Percentiles rank a stretch among this genome's conserved stretches.
phyloP scores from a whole-genome alignment of 2,797 vertebrate genomes.

The Sebastes variabilis region DNA sequence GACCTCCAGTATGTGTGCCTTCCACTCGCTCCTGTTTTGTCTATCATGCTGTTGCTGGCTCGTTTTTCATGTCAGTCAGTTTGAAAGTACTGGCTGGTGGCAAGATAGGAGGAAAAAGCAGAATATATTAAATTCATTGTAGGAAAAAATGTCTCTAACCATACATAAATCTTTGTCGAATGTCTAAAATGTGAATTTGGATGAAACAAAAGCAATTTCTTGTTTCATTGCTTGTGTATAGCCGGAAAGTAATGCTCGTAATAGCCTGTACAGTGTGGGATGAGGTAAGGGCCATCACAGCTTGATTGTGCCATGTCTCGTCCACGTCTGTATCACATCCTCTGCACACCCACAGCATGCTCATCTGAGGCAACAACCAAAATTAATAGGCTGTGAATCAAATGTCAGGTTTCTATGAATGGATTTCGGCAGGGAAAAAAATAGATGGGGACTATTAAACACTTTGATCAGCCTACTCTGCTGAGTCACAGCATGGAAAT shows the following conservation, averaged over 20 bases:
- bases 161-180: not conserved
- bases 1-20: not conserved
- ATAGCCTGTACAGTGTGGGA: not conserved
- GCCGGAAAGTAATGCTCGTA: not conserved
- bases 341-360: not conserved
- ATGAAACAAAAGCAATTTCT: not conserved
- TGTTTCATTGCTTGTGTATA: not conserved
- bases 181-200: not conserved
- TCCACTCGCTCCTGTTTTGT: not conserved
- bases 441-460: not conserved
- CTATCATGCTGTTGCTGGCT: not conserved
- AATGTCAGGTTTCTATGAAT: slow-evolving; percentile 18
- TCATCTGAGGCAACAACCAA: not conserved
- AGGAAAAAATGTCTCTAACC: not conserved
- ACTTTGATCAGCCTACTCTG: not conserved
- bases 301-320: not conserved
- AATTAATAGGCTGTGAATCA: slow-evolving; percentile 8
- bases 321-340: not conserved
- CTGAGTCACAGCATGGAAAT: not conserved
- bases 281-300: not conserved
- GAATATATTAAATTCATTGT: not conserved
- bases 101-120: not conserved
- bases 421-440: slow-evolving; percentile 3
- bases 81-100: not conserved
- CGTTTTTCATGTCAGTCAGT: not conserved